phyloP scores from a whole-genome alignment of 2,888 invertebrate genomes.

The Drosophila tanythrix region DNA sequence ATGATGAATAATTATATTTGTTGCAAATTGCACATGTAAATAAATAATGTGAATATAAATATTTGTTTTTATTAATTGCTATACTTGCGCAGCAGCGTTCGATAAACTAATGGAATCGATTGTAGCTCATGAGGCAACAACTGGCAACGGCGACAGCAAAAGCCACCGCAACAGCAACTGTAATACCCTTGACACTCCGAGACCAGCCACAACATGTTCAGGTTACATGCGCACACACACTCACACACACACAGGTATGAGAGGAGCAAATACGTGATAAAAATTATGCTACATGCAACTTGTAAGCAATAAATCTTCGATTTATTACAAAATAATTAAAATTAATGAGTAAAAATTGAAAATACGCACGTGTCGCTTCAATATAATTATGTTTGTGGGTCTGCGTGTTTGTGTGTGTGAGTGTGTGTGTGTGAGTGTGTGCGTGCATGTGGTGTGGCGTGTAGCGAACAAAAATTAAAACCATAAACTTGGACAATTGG shows the following conservation, averaged over 20 bases:
- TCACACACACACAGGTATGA: not conserved
- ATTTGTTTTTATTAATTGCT: not conserved
- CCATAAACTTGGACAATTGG: slow-evolving; percentile 71
- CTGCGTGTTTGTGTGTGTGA: slow-evolving; percentile 9
- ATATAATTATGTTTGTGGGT: slow-evolving; percentile 19
- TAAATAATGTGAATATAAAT: not conserved
- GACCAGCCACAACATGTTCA: slow-evolving; percentile 13
- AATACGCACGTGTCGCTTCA: slow-evolving; percentile 68
- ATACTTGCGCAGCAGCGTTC: not conserved
- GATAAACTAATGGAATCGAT: slow-evolving; percentile 8
- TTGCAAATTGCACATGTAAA: not conserved
- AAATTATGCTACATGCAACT: slow-evolving; percentile 71
- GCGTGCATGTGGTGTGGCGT: slow-evolving; percentile 16
- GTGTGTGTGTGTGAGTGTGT: slow-evolving; percentile 12
- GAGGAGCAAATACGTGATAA: slow-evolving; percentile 64
- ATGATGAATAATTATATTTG: too few relatives aligned
- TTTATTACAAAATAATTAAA: slow-evolving; percentile 81
- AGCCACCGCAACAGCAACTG: slow-evolving; percentile 38
- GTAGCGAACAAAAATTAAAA: slow-evolving; percentile 58
- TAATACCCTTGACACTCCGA: slow-evolving; percentile 40
- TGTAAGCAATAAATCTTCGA: slow-evolving; percentile 79
- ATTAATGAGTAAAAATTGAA: slow-evolving; percentile 80
- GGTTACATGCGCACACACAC: slow-evolving; percentile 5
- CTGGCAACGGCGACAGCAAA: slow-evolving; percentile 27
- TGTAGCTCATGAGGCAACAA: slow-evolving; percentile 25